Evolutionary conservation across 2,888 invertebrate genomes (phyloP), one percentile per base, ranked within the genome.

Genomic region (Hyposoter dolosus): DNA sequence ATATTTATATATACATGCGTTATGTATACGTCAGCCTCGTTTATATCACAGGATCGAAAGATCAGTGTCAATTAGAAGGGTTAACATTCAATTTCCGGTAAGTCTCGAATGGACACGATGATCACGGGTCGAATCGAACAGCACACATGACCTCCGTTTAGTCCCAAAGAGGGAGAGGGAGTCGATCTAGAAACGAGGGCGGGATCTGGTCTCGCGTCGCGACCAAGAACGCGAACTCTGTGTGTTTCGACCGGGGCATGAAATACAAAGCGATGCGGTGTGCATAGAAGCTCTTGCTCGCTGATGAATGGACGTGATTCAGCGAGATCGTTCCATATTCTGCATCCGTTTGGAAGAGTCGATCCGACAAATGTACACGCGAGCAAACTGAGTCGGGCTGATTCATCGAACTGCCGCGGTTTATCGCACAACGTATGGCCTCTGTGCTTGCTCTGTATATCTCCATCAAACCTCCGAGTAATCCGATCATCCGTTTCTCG

Each of bases 81-180:
- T 92, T 90, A 91, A 92, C 88, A 88, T 89, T 88, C 85, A 90
- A 90, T 90, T 92, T 92, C 92, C 92, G 92, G 90, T 86, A 71
- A 79, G 80, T 63, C 85, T 72, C 80, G 80, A 63, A 45, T 69
- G 81, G 50, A 72, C 66, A 72, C 66, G 65, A 79, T 76, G 74
- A 84, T 82, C 74, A 28, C 45, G 19, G 77, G 72, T 82, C 80
- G 82, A 84, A 86, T 86, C 71, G 80, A 65, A 65, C 69, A 74
- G 84, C 71, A 68, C 72, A 69, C 63, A 53, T 45, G 63, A 75
- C 83, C 69, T 81, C 72, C 53, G 45, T 68, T 50, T 50, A 35
- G 50, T 71, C 60, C 47, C 0, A 17, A 7, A 45, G 69, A 47
- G 32, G n/a, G 43, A 6, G 19, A 76, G 50, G 15, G 60, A 68